These are phyloP conservation scores for Cataglyphis albicans DNA, from an alignment of 2,888 invertebrate species.

Conservation along the genomic window DNA sequence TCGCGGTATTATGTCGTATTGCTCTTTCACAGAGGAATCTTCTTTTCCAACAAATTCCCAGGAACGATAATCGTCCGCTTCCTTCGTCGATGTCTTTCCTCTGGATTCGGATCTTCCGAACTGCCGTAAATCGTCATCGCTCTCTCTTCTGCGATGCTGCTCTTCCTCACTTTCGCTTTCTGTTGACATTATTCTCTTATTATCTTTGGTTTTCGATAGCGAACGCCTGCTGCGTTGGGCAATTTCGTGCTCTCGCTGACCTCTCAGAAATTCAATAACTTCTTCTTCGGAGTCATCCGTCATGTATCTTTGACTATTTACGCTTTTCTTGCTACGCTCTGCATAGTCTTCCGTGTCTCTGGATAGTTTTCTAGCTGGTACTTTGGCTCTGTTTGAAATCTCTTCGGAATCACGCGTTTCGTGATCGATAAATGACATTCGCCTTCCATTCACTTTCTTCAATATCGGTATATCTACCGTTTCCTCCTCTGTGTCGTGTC, in stretches of 20 bases:
- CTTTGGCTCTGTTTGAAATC: slow-evolving; percentile 38
- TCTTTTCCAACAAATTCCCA: slow-evolving; percentile 76
- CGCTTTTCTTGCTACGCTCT: slow-evolving; percentile 66
- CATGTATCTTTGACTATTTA: slow-evolving; percentile 69
- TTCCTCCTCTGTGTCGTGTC: slow-evolving; percentile 61
- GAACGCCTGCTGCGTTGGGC: slow-evolving; percentile 71
- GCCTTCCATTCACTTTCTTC: slow-evolving; percentile 48
- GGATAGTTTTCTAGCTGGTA: slow-evolving; percentile 41
- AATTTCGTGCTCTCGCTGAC: slow-evolving; percentile 65
- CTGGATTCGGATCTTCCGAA: slow-evolving; percentile 66
- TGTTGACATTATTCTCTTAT: slow-evolving; percentile 43
- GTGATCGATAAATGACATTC: slow-evolving; percentile 59
- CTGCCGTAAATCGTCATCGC: slow-evolving; percentile 60
- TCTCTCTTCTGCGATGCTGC: slow-evolving; percentile 48
- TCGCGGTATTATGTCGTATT: slow-evolving; percentile 68
- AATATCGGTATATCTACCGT: slow-evolving; percentile 40
- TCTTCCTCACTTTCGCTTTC: slow-evolving; percentile 65
- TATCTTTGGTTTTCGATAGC: slow-evolving; percentile 64
- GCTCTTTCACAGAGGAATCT: slow-evolving; percentile 74
- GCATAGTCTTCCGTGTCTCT: slow-evolving; percentile 54
- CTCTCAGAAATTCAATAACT: slow-evolving; percentile 41
- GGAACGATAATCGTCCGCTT: slow-evolving; percentile 74
- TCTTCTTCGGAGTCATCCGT: slow-evolving; percentile 68
- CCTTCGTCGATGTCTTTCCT: slow-evolving; percentile 67
- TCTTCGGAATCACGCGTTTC: slow-evolving; percentile 55